Conservation (phyloP, 1,140 invertebrate species). For the Teleogryllus occipitalis region DNA sequence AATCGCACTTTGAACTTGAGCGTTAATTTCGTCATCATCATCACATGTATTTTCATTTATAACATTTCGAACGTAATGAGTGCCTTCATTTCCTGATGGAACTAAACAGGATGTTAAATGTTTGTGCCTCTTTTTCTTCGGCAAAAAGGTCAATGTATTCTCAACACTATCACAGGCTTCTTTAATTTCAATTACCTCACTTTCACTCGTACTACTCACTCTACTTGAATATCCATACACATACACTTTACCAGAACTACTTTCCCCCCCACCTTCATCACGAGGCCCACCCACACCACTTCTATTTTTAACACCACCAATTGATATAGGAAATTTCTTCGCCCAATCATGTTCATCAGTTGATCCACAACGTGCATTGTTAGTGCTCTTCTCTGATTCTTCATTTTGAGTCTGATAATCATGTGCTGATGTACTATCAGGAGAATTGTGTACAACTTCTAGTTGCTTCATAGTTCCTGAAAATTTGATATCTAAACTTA, state of each 20-base stretch:
- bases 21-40: constrained; percentile 55
- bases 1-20: constrained; percentile 68
- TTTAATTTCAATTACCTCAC: constrained; percentile 11
- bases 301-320: neutral
- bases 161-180: constrained; percentile 20
- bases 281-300: neutral
- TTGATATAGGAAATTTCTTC: neutral
- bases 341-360: neutral
- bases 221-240: neutral
- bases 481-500: neutral
- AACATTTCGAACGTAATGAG: neutral
- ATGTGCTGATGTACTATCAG: neutral
- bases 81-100: neutral
- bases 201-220: neutral
- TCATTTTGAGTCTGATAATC: neutral
- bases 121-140: constrained; percentile 17
- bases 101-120: constrained; percentile 9
- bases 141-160: neutral
- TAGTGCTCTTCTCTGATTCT: neutral
- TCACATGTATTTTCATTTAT: constrained; percentile 26
- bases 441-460: constrained; percentile 9
- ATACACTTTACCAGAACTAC: neutral
- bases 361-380: neutral
- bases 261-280: constrained; percentile 17
- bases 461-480: neutral